Percentiles rank a stretch among this genome's conserved stretches.
These are phyloP conservation scores for Cryptus viduatorius DNA, from an alignment of 2,888 invertebrate genomes.

Conservation along the genomic window DNA sequence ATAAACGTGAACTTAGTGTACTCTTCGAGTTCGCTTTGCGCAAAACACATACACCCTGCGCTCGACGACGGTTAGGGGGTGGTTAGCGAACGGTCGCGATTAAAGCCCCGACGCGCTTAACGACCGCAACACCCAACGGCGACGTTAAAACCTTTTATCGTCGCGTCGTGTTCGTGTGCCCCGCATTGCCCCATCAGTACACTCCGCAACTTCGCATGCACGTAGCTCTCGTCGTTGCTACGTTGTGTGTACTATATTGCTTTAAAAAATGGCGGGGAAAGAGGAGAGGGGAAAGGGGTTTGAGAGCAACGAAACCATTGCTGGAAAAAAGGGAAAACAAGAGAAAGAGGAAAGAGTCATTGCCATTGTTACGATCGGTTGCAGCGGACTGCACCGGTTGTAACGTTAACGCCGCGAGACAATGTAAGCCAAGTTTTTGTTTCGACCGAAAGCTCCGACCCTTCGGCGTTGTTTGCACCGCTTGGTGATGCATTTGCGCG, in stretches of 20 bases:
- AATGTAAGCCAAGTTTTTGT: slow-evolving; percentile 49
- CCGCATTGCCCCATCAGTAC: slow-evolving; percentile 51
- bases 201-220: neutral
- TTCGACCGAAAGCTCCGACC: slow-evolving; percentile 1
- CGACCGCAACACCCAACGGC: slow-evolving; percentile 68
- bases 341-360: slow-evolving; percentile 35
- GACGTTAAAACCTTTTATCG: slow-evolving; percentile 70
- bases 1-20: slow-evolving; percentile 67
- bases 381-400: slow-evolving; percentile 33
- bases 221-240: neutral
- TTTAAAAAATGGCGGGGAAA: neutral
- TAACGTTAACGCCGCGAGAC: slow-evolving; percentile 46
- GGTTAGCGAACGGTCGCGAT: slow-evolving; percentile 66
- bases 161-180: slow-evolving; percentile 13
- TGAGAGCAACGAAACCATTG: slow-evolving; percentile 16
- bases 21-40: slow-evolving; percentile 37
- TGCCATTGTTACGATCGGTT: slow-evolving; percentile 55
- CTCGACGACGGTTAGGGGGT: neutral
- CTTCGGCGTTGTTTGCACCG: neutral
- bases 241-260: neutral
- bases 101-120: slow-evolving; percentile 68
- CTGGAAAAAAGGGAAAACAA: neutral
- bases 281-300: neutral
- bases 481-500: no score
- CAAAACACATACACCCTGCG: neutral